Conservation (phyloP, 2,113 vertebrate species). For the Cercocebus atys region DNA sequence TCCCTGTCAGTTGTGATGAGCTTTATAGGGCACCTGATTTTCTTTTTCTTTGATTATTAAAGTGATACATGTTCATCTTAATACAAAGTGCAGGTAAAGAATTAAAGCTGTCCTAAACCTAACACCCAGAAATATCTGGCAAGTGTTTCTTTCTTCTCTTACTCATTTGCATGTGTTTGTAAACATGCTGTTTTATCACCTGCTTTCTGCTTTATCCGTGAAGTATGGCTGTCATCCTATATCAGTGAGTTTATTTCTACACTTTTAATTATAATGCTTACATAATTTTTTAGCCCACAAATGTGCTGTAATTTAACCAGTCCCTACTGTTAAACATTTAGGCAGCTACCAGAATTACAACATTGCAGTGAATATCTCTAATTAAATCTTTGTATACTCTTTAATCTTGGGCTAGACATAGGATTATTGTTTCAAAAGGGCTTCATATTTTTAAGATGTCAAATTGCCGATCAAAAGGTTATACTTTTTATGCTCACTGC, state of each 20-base stretch:
- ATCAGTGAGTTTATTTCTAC: not conserved
- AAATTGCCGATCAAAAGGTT: not conserved
- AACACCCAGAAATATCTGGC: not conserved
- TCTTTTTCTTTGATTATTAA: not conserved
- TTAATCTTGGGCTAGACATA: not conserved
- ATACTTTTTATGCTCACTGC: not conserved
- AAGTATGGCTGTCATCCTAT: not conserved
- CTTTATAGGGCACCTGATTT: not conserved
- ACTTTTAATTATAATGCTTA: constrained; percentile 6
- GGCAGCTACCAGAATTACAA: not conserved
- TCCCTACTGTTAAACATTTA: not conserved
- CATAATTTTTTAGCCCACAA: not conserved
- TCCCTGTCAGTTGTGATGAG: not conserved
- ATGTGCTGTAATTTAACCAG: not conserved
- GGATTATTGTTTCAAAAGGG: not conserved
- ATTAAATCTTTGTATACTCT: not conserved
- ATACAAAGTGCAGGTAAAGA: not conserved
- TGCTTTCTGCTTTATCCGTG: not conserved
- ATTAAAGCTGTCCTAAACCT: not conserved
- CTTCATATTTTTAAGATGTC: constrained; percentile 1
- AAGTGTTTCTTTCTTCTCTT: not conserved
- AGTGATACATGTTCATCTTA: not conserved
- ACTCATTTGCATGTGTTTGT: not conserved
- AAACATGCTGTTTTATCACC: not conserved
- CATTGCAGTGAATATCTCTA: not conserved